These are phyloP conservation scores for Rhopalosiphum maidis DNA, from an alignment of 1,140 invertebrate species.

Conservation along the genomic window DNA sequence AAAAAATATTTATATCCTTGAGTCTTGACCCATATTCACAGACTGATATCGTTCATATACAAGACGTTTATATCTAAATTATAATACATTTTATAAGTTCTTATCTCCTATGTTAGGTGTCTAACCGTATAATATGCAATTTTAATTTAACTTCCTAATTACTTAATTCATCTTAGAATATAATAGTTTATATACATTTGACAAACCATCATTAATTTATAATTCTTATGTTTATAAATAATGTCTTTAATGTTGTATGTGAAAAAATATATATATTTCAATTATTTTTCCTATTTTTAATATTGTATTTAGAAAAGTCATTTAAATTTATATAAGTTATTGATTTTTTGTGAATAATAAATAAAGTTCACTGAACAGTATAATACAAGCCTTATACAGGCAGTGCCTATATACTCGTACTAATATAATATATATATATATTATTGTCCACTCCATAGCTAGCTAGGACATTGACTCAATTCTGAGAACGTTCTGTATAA, in stretches of 20 bases:
- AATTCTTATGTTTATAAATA: not conserved
- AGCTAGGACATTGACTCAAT: slow-evolving; percentile 43
- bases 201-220: not conserved
- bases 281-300: not conserved
- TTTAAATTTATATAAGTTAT: not conserved
- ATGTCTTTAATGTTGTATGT: not conserved
- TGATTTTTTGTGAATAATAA: not conserved
- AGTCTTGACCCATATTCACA: slow-evolving; percentile 12
- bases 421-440: not conserved
- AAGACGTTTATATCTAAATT: not conserved
- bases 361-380: not conserved
- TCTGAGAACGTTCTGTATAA: not conserved
- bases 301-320: not conserved
- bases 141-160: not conserved
- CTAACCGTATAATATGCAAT: not conserved
- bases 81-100: not conserved
- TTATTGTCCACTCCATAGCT: not conserved
- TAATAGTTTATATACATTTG: not conserved
- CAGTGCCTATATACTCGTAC: not conserved
- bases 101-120: not conserved
- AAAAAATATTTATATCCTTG: not conserved
- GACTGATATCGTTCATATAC: not conserved
- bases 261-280: not conserved
- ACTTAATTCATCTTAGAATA: not conserved
- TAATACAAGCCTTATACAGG: not conserved